phyloP scores from a whole-genome alignment of 2,888 invertebrate species.

The Brachynemurus nebulosus region DNA sequence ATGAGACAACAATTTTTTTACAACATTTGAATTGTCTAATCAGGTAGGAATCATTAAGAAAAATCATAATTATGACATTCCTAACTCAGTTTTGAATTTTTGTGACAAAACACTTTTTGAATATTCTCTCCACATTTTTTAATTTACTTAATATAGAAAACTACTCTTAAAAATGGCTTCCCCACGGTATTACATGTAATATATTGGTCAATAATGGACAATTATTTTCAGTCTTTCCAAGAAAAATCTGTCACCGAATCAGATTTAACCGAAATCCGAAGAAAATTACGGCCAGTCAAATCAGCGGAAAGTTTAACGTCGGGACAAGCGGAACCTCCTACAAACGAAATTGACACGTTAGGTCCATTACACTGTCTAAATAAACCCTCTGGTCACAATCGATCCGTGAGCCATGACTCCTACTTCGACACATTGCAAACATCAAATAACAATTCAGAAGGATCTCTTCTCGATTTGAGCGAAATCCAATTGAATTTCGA shows the following conservation, averaged over 20 bases:
- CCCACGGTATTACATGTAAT: no score
- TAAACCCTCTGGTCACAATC: slow-evolving; percentile 39
- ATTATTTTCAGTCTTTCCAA: slow-evolving; percentile 19
- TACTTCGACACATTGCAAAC: slow-evolving; percentile 74
- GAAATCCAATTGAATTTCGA: slow-evolving; percentile 73
- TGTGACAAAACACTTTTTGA: no score
- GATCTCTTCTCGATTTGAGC: slow-evolving; percentile 52
- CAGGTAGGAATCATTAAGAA: no score
- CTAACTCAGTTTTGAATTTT: no score
- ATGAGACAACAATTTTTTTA: no score
- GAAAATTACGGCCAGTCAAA: slow-evolving; percentile 49
- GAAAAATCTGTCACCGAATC: slow-evolving; percentile 31
- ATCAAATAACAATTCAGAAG: slow-evolving; percentile 32
- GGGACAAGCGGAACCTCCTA: slow-evolving; percentile 29
- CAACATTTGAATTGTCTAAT: no score
- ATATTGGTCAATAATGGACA: no score
- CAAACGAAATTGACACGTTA: slow-evolving; percentile 28
- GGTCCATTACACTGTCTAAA: slow-evolving; percentile 32
- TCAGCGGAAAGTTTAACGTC: slow-evolving; percentile 53
- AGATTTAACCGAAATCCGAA: slow-evolving; percentile 30
- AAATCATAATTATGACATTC: no score
- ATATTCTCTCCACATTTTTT: no score
- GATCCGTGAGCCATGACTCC: slow-evolving; percentile 84
- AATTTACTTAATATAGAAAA: no score
- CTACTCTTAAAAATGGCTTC: no score